Conservation (phyloP, 2,888 invertebrate genomes). For the Rhagophthalmus giganteus region DNA sequence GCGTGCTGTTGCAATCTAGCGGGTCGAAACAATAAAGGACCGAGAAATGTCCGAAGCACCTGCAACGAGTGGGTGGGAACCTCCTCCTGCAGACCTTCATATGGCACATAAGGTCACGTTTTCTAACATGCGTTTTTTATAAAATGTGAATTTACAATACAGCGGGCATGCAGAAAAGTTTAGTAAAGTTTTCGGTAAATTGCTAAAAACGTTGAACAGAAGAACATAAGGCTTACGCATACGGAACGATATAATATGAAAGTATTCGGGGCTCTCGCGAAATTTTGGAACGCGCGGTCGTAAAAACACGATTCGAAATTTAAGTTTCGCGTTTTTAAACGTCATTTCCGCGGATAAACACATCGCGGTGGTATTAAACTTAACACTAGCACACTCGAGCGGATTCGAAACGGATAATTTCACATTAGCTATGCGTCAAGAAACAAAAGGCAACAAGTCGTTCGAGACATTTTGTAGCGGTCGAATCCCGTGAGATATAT, state of each 20-base stretch:
- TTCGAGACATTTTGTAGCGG: constrained; percentile 34
- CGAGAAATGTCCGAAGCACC: constrained; percentile 35
- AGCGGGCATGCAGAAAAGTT: constrained; percentile 32
- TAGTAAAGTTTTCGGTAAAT: constrained; percentile 27
- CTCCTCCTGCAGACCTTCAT: constrained; percentile 23
- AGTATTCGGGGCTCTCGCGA: constrained; percentile 19
- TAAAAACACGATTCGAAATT: constrained; percentile 30
- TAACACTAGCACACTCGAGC: constrained; percentile 11
- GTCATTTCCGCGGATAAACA: constrained; percentile 15
- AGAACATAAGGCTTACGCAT: constrained; percentile 26
- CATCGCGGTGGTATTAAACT: constrained; percentile 7
- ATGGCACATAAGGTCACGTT: constrained; percentile 31
- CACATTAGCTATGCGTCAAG: constrained; percentile 26
- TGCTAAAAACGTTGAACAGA: constrained; percentile 28
- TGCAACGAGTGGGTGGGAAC: constrained; percentile 30
- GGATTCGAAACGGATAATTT: constrained; percentile 4
- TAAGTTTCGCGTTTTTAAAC: constrained; percentile 27
- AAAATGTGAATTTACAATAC: constrained; percentile 35
- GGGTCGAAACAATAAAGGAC: constrained; percentile 30
- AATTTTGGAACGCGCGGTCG: constrained; percentile 23
- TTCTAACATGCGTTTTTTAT: constrained; percentile 34
- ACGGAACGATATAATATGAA: constrained; percentile 31
- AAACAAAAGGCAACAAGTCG: constrained; percentile 33
- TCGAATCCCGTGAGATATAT: constrained; percentile 35
- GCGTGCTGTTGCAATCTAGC: constrained; percentile 27